Percentiles rank a stretch among this genome's conserved stretches.
Evolutionary conservation across 2,113 vertebrate genomes (phyloP).

Genomic region (Toxotes chatareus): DNA sequence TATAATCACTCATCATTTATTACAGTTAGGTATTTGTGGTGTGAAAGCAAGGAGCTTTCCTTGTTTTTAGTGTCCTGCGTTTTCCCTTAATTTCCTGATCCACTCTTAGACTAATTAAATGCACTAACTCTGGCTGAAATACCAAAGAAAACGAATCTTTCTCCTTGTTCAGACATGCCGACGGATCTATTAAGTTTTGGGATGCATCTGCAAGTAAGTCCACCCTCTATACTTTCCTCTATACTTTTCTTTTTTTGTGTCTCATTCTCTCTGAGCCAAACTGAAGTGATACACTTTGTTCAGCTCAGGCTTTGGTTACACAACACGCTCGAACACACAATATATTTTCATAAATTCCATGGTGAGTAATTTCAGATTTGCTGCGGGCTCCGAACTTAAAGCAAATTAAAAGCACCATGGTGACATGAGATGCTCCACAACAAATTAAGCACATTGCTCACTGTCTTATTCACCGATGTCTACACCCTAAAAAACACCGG

Average conservation of each 20-base stretch:
- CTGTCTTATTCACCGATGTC: conserved; percentile 15
- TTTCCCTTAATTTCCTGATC: neutral
- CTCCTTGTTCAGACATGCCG: conserved; percentile 89
- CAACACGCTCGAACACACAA: neutral
- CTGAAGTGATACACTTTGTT: neutral
- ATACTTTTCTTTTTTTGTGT: neutral
- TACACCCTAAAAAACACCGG: neutral
- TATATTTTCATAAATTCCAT: neutral
- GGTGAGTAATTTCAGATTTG: conserved; percentile 19
- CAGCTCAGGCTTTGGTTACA: neutral
- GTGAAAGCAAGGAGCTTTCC: neutral
- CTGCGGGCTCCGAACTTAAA: neutral
- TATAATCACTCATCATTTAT: no score
- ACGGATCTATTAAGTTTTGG: conserved; percentile 98
- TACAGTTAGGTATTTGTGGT: neutral
- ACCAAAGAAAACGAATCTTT: neutral
- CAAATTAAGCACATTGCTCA: conserved; percentile 6
- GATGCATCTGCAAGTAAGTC: conserved; percentile 90
- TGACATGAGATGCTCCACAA: neutral
- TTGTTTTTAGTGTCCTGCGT: neutral
- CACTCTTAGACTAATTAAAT: neutral
- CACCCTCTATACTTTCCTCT: neutral
- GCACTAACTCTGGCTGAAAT: neutral
- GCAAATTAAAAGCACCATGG: conserved; percentile 1
- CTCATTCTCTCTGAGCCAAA: neutral